Percentiles rank a stretch among this genome's conserved stretches.
These are phyloP conservation scores for Ctena decussata DNA, from an alignment of 2,888 invertebrate genomes.

Conservation along the genomic window DNA sequence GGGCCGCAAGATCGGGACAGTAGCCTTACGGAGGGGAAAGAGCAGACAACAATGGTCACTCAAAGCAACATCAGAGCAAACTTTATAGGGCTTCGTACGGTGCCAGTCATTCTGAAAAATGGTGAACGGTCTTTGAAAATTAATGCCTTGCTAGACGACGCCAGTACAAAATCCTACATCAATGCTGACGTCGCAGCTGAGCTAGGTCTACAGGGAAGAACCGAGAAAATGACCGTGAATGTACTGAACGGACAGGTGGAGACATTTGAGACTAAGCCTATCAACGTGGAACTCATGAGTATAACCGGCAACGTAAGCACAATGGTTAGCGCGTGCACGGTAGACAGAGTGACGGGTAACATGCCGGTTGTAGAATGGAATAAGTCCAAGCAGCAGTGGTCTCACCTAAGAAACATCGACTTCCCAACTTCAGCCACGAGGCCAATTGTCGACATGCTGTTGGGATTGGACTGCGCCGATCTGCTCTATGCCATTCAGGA, in stretches of 20 bases:
- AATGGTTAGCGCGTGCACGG: neutral
- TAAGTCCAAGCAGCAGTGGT: neutral
- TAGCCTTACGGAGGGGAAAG: neutral
- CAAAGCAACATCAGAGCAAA: neutral
- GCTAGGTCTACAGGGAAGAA: conserved; percentile 18
- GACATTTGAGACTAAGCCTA: conserved; percentile 30
- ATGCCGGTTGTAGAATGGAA: neutral
- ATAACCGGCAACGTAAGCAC: conserved; percentile 8
- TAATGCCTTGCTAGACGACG: conserved; percentile 59
- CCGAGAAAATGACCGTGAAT: conserved; percentile 21
- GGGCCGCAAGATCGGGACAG: neutral
- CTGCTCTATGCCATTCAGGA: conserved; percentile 19
- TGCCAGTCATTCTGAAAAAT: conserved; percentile 47
- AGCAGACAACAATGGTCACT: neutral
- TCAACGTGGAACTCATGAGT: conserved; percentile 21
- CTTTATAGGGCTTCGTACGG: conserved; percentile 41
- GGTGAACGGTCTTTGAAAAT: conserved; percentile 25
- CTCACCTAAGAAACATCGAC: neutral
- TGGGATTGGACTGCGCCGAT: conserved; percentile 8
- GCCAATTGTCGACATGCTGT: neutral
- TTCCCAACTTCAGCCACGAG: neutral
- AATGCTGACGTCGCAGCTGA: conserved; percentile 48
- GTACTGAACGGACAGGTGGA: conserved; percentile 38
- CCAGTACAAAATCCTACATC: conserved; percentile 50
- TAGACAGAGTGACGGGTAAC: neutral